Base-by-base conservation (phyloP, 2,113 vertebrate species). In the Zosterops pallidus region DNA sequence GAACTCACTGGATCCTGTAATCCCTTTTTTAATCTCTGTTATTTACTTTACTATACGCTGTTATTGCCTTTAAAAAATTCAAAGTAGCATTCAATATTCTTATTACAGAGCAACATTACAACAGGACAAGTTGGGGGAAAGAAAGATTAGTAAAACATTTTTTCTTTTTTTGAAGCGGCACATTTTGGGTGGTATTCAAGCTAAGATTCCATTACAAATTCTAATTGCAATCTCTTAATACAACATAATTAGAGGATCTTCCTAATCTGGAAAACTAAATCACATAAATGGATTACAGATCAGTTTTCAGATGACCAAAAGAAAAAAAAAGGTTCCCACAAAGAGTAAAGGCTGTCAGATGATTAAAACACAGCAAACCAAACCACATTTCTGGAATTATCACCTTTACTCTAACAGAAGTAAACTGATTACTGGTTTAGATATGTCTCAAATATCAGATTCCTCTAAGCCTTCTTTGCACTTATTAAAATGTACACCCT, bases 261-360 rank as follows among this genome's bases (percentile, higher is more conserved):
- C 86, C 67, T 97, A 96, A 97, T 92, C 92, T 96, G 86, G 69
- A 94, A 96, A 96, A 92, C 59, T 75, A 94, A 97, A 96, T 92
- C 89, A 75, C 80, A 89, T 96, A 95, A 97, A 96, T 84, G 92
- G 92, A 96, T 95, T 96, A 77, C 57, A 92, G 86, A 82, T 62
- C 78, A 89, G 60, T 88, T 97, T 96, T 95, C 68, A 94, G 65
- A 92, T 52, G 24, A 69, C 22, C 14, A 67, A 83, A 86, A 71
- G 29, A 5, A 22, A 56, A 76, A 80, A 71, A 62, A 52, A 11
- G 2, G 9, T 39, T 74, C 33, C 39, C 17, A 52, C 24, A 82
- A 53, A 75, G n/a, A 65, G 28, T 49, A 59, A 76, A 85, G 85
- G 11, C n/a, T 82, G 63, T 69, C 64, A 55, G 37, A 31, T 70